These are phyloP conservation scores for Ypsolopha scabrella DNA, from an alignment of 2,888 invertebrate genomes.

Conservation along the genomic window DNA sequence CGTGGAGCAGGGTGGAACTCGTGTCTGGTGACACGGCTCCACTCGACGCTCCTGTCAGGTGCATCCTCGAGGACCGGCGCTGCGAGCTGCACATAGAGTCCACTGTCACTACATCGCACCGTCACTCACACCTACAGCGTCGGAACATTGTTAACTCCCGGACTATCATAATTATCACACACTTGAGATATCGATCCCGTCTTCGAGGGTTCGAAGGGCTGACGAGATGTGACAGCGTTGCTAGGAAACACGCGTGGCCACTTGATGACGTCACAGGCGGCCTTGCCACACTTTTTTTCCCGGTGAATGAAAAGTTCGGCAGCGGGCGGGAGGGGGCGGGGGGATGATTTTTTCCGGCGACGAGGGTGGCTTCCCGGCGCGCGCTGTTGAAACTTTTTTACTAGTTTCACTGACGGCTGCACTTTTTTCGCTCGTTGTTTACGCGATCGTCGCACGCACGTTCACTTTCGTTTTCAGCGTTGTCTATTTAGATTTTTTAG, in stretches of 20 bases:
- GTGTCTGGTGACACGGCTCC: constrained; percentile 78
- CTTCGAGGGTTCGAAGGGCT: constrained; percentile 14
- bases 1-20: constrained; percentile 79
- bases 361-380: constrained; percentile 58
- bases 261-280: constrained; percentile 68
- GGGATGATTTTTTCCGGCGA: constrained; percentile 63
- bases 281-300: constrained; percentile 72
- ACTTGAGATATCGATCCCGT: constrained; percentile 12
- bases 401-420: constrained; percentile 67
- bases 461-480: constrained; percentile 33
- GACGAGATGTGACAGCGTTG: constrained; percentile 45
- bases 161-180: constrained; percentile 20
- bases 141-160: not conserved
- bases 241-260: constrained; percentile 65
- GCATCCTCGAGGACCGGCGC: constrained; percentile 66
- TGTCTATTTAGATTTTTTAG: constrained; percentile 25
- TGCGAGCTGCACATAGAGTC: constrained; percentile 65
- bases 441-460: constrained; percentile 50
- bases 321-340: constrained; percentile 60
- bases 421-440: constrained; percentile 65
- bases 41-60: constrained; percentile 60
- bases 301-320: constrained; percentile 75
- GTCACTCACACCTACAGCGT: constrained; percentile 5
- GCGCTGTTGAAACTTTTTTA: constrained; percentile 63
- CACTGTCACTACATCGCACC: constrained; percentile 37